Base-by-base conservation (phyloP, 53 echinoderm and acorn worm genomes). In the Holothuria leucospilota region DNA sequence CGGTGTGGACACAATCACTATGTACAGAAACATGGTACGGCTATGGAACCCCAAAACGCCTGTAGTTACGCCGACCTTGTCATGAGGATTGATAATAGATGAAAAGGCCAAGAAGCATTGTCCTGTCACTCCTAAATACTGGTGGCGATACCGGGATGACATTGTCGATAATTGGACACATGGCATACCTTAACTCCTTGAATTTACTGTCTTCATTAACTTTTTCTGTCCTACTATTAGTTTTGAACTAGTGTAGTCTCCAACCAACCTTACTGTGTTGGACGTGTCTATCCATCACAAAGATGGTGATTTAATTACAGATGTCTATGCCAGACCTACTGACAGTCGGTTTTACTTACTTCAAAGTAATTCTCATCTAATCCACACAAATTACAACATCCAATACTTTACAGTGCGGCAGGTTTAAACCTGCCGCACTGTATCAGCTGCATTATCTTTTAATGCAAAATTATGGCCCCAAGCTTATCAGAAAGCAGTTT, bases 241-340 rank as follows among this genome's bases (percentile, higher is more conserved):
- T 16, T 70, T 70, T 70, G 27, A 70, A 30, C 27, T 70, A 6
- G 70, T 70, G 7, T 70, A 11, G 5, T 70, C 70, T 5, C 34
- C 29, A 25, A 25, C 27, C 34, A 28, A 28, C 27, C 70, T 70
- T 70, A 4, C 8, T 70, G 10, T 70, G 18, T 16, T 70, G 13
- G 70, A 6, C 29, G 71, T 70, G 11, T 29, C 71, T 34, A 8
- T 70, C 1, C 39, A 28, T 18, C 38, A 12, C 13, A 70, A 70
- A 34, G 70, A 70, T 70, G 70, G 70, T 6, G 5, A 28, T 34
- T 30, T 70, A 16, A 4, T 18, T 29, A 70, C 70, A 4, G 70
- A 70, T 70, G 70, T 70, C 38, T 34, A 70, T 30, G 28, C 70
- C 38, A 70, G 26, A 70, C 70, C 70, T 34, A 70, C 70, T 29